Evolutionary conservation across 2,797 vertebrate genomes (phyloP), one percentile per base, ranked within the genome.

Genomic region (Myoxocephalus aenaeus): DNA sequence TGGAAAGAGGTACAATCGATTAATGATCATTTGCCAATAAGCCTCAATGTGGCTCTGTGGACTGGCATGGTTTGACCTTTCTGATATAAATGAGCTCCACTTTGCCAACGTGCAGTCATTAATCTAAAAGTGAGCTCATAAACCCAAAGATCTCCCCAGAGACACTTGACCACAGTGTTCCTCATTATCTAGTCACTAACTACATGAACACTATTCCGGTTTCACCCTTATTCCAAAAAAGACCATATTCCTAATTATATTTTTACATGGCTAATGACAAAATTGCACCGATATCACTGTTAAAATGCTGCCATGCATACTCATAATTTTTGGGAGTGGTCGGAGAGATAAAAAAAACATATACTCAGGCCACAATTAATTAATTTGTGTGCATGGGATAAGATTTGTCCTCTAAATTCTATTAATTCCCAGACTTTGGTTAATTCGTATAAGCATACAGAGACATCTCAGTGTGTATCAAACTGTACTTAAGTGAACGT

Each of bases 21-120:
- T 5, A 46, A 40, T 46, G 53, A 61, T 59, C 2, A 38, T 77
- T 57, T 70, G 51, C 42, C 54, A 59, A 65, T 51, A 42, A 61
- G 44, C 32, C 10, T 56, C 18, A 34, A 27, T 32, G 15, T 77
- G 48, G 11, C 57, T 34, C 22, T 18, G 20, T 63, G 38, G 59
- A 57, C 32, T 40, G 56, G 32, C n/a, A 27, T 61, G 2, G 46
- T 25, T 36, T 62, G 62, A 40, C 56, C 67, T 25, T 74, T 70
- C 17, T 22, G 15, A 27, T 58, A 34, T 44, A 59, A 57, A 73
- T 64, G 51, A 36, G 27, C 34, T 51, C 20, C 15, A 53, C 18
- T 68, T 51, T 40, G 3, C 22, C 0, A 0, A 14, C 10, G 11
- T 25, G 18, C 51, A 44, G 32, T 17, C 46, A 44, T 50, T 14